Evolutionary conservation across 1,140 invertebrate genomes (phyloP), one percentile per base, ranked within the genome.

Genomic region (Brachionus asplanchnoidis): DNA sequence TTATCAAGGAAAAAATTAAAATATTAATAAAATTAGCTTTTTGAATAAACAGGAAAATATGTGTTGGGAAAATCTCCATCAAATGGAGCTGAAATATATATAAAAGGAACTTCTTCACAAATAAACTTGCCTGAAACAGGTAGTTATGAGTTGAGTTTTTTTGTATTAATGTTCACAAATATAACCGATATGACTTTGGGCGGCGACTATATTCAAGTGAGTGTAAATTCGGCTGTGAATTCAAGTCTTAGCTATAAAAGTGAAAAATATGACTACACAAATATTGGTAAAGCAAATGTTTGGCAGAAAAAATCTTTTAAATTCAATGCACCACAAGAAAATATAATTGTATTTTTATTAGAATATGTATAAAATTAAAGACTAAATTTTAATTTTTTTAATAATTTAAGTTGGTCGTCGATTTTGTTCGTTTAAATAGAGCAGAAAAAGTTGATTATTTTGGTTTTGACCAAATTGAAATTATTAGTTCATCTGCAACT

Each of bases 401-500:
- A 14, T n/a, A 14, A 14, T 26, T n/a, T 14, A 32, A 68, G 65
- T 6, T 68, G 32, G 3, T 2, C 0, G 26, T 68, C 32, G 65
- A 68, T 14, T 68, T 68, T 28, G 65, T 68, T n/a, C 23, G 65
- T 28, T 11, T 12, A 68, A 32, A 28, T 32, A 28, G 6, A 1
- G 2, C 65, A 0, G 65, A 26, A 32, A 68, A 68, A 68, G 14
- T 68, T 14, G 65, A 26, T 9, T 32, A 32, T 32, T 36, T 28
- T 26, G 65, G 65, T 36, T 68, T 68, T 68, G 65, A 68, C n/a
- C 65, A 68, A 68, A 32, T 68, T 28, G 65, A 68, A 26, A 68
- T 68, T 68, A 36, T 68, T 1, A 68, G 53, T 56, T 20, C 6
- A 17, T 28, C 23, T 2, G 8, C 14, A 12, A 8, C 23, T 17